Evolutionary conservation across 2,113 vertebrate species (phyloP).

Genomic region (Ahaetulla prasina): DNA sequence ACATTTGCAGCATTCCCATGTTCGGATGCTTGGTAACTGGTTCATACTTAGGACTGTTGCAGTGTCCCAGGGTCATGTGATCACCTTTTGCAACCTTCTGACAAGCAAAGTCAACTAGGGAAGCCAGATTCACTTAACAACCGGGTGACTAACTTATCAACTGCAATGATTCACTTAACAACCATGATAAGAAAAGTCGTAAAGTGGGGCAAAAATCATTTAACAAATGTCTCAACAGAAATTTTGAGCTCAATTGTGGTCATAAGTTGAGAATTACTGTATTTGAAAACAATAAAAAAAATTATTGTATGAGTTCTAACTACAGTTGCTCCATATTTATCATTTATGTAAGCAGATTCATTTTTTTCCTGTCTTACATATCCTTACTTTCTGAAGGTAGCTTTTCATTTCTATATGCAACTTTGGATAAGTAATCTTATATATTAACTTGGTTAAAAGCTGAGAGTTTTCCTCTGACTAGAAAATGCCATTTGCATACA

Average conservation of each 20-base stretch:
- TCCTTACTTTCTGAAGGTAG: constrained; percentile 1
- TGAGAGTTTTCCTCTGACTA: neutral
- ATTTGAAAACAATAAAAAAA: neutral
- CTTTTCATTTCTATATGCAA: constrained; percentile 12
- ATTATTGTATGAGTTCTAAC: neutral
- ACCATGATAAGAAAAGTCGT: neutral
- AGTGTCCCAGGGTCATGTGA: too few species aligned
- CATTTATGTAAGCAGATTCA: neutral
- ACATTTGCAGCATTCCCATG: too few species aligned
- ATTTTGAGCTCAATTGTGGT: neutral
- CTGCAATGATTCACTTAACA: neutral
- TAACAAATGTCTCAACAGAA: neutral
- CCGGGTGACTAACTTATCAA: neutral
- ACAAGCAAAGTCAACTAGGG: too few species aligned
- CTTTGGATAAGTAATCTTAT: constrained; percentile 14
- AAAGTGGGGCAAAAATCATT: neutral
- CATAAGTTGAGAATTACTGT: neutral
- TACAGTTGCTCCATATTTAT: neutral
- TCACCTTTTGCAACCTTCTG: too few species aligned
- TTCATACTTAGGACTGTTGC: too few species aligned
- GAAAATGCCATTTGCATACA: constrained; percentile 15
- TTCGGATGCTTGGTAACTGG: too few species aligned
- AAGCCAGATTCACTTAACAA: neutral
- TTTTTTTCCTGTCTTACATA: constrained; percentile 13
- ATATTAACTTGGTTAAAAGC: constrained; percentile 5